Percentiles rank a stretch among this genome's conserved stretches.
Conservation (phyloP, 2,888 invertebrate species). For the Calameuta idolon region DNA sequence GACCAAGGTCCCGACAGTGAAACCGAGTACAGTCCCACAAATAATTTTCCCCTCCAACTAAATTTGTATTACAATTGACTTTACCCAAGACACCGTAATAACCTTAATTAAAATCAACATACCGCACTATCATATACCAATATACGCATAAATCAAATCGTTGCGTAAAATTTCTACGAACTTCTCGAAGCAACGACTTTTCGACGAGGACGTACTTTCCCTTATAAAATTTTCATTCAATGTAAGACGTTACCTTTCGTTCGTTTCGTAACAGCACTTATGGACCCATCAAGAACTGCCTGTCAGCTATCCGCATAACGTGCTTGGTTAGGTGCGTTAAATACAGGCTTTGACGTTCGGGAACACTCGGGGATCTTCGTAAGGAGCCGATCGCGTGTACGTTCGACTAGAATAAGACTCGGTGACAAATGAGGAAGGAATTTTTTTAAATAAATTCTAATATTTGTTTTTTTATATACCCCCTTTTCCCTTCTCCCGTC, state of each 20-base stretch:
- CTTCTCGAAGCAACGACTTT: not conserved
- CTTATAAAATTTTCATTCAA: not conserved
- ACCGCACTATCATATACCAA: not conserved
- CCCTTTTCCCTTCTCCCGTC: not conserved
- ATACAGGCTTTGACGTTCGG: not conserved
- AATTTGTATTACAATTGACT: not conserved
- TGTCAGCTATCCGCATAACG: not conserved
- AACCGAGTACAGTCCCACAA: not conserved
- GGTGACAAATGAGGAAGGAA: not conserved
- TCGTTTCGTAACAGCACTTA: not conserved
- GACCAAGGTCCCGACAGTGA: not conserved
- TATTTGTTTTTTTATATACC: not conserved
- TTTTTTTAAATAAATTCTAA: not conserved
- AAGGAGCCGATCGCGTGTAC: not conserved
- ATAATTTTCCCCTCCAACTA: not conserved
- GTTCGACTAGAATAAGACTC: not conserved
- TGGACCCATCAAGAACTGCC: not conserved
- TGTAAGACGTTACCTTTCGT: not conserved
- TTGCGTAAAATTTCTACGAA: not conserved
- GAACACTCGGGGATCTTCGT: not conserved
- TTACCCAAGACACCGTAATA: not conserved
- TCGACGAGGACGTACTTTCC: not conserved
- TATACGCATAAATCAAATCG: not conserved
- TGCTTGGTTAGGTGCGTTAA: not conserved
- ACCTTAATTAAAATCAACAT: not conserved